These are phyloP conservation scores for Aphaenogaster ashmeadi DNA, from an alignment of 1,140 invertebrate genomes.

Conservation along the genomic window DNA sequence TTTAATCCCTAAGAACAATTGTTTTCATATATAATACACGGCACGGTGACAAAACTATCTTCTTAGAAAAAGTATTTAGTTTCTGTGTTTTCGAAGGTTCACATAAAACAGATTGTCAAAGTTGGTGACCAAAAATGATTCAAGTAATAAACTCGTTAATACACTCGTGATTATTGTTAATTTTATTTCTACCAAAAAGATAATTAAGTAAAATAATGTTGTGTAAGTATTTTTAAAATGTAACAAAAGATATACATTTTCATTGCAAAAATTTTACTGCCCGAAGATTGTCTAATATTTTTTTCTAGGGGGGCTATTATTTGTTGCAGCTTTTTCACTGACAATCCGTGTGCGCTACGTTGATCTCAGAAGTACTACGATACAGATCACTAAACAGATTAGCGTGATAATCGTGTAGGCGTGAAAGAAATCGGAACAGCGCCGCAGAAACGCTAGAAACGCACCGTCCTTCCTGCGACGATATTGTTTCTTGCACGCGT, in stretches of 20 bases:
- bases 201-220: not conserved
- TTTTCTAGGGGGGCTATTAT: not conserved
- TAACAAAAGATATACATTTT: not conserved
- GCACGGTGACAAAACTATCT: not conserved
- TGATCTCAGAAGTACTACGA: not conserved
- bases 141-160: constrained; percentile 14
- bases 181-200: not conserved
- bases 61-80: not conserved
- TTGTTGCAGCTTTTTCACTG: not conserved
- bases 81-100: not conserved
- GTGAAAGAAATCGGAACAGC: not conserved
- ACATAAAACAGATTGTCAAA: not conserved
- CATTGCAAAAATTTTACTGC: not conserved
- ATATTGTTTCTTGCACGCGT: not conserved
- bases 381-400: constrained; percentile 11
- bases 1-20: too few relatives aligned
- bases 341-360: not conserved
- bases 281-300: not conserved
- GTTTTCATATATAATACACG: too few relatives aligned
- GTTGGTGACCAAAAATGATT: not conserved
- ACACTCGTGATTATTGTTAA: not conserved
- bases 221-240: not conserved
- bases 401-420: not conserved
- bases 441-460: constrained; percentile 1
- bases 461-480: not conserved